These are phyloP conservation scores for Psilopogon haemacephalus DNA, from an alignment of 2,113 vertebrate species.

Conservation along the genomic window DNA sequence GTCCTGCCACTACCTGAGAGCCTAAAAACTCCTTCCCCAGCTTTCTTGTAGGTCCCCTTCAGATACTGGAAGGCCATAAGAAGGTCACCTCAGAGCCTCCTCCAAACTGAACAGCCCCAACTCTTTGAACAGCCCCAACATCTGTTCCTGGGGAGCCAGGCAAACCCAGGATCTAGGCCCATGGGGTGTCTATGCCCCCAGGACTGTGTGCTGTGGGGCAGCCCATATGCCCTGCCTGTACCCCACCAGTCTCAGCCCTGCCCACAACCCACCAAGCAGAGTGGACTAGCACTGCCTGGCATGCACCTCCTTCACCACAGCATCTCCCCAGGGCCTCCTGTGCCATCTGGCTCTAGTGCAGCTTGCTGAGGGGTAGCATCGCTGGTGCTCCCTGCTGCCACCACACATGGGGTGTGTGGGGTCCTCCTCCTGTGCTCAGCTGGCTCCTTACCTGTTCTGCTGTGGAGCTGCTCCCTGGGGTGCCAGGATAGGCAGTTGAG, in stretches of 20 bases:
- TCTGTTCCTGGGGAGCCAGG: background rate
- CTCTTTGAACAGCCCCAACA: too few species aligned
- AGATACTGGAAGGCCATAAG: too few species aligned
- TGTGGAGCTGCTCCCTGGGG: background rate
- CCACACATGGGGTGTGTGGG: background rate
- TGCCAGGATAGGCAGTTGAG: too few species aligned
- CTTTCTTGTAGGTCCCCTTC: too few species aligned
- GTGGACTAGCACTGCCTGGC: background rate
- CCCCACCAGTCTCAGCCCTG: background rate
- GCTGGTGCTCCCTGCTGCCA: too few species aligned
- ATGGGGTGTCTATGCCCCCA: background rate
- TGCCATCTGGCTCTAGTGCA: background rate
- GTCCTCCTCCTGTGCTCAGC: accelerated
- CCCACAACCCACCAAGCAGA: accelerated
- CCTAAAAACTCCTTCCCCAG: too few species aligned
- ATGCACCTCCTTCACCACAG: background rate
- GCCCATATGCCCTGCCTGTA: background rate
- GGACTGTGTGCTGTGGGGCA: background rate
- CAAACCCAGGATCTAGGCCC: background rate
- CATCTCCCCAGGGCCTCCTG: background rate
- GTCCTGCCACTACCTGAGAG: too few species aligned
- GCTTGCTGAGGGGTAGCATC: background rate
- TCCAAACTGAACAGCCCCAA: too few species aligned
- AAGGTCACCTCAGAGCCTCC: too few species aligned
- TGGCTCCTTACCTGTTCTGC: background rate